A percentile compares a stretch with the other conserved stretches of the same genome.
Evolutionary conservation across 2,888 invertebrate species (phyloP).

Genomic region (Yponomeuta evonymella): DNA sequence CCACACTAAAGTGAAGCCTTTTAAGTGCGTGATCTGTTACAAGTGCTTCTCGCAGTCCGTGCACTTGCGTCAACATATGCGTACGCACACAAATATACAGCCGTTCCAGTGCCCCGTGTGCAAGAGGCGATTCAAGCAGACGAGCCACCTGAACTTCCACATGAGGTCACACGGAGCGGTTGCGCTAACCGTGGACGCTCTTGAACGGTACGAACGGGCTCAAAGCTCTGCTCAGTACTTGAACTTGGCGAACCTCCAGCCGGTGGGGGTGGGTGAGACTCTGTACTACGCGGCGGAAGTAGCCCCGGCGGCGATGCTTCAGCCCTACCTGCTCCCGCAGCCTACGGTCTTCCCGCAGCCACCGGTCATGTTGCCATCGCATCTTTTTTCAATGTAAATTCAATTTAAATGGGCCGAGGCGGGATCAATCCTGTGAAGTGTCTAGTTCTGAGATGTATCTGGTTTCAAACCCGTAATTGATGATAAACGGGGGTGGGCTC

Average conservation of each 20-base stretch:
- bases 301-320: conserved; percentile 25
- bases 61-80: conserved; percentile 67
- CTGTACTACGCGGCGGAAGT: conserved; percentile 60
- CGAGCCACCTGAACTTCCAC: conserved; percentile 68
- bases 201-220: not conserved
- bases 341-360: not conserved
- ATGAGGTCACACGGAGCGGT: conserved; percentile 50
- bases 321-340: conserved; percentile 11
- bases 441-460: no score
- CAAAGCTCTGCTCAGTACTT: conserved; percentile 30
- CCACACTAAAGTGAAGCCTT: conserved; percentile 67
- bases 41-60: conserved; percentile 69
- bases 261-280: conserved; percentile 56
- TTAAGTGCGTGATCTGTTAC: conserved; percentile 62
- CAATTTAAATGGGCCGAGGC: not conserved
- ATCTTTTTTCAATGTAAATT: not conserved
- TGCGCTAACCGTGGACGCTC: not conserved
- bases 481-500: no score
- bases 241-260: conserved; percentile 53
- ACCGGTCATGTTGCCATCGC: not conserved
- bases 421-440: not conserved
- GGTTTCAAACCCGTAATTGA: no score
- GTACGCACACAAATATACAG: conserved; percentile 69
- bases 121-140: conserved; percentile 62
- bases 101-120: conserved; percentile 64